Evolutionary conservation across 2,888 invertebrate genomes (phyloP), one percentile per base, ranked within the genome.

Genomic region (Teleiodes luculella): DNA sequence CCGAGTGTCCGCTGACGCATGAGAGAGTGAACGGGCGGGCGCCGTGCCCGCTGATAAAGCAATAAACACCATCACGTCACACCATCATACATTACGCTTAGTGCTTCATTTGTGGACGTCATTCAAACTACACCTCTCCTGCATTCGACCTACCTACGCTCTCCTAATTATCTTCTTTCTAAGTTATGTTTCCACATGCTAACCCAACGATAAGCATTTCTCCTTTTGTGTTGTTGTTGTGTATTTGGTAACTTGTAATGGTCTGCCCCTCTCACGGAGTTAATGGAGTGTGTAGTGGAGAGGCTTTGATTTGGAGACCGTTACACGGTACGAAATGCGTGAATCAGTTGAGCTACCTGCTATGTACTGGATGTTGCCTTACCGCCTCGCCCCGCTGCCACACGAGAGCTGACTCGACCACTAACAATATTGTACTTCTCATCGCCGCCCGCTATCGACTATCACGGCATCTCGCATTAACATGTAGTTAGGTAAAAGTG

Each of bases 341-440:
- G 1, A 20, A n/a, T 11, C 11, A n/a, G 1, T 11, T 43, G 43
- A 24, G 18, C n/a, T n/a, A 20, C 20, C 24, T 20, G 10, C 18
- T 43, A 20, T 10, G 39, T n/a, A 20, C n/a, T 43, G n/a, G 20
- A 43, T n/a, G 24, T 43, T 20, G 10, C 24, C 43, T 24, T 28
- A 43, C n/a, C n/a, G n/a, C n/a, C n/a, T n/a, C n/a, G n/a, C n/a
- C n/a, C n/a, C n/a, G n/a, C n/a, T n/a, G n/a, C n/a, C n/a, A n/a
- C n/a, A n/a, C n/a, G n/a, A n/a, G n/a, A n/a, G 7, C 36, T 10
- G 6, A 33, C 31, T 33, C 10, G 7, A 18, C 35, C 36, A 48
- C 75, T 81, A 81, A 86, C 84, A 72, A 86, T 88, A 88, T 88
- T 87, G 86, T 88, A 88, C 88, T 87, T 88, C 88, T 88, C 88